Evolutionary conservation across 2,888 invertebrate species (phyloP), one percentile per base, ranked within the genome.

Genomic region (Sinopyrophorus schimmeli): DNA sequence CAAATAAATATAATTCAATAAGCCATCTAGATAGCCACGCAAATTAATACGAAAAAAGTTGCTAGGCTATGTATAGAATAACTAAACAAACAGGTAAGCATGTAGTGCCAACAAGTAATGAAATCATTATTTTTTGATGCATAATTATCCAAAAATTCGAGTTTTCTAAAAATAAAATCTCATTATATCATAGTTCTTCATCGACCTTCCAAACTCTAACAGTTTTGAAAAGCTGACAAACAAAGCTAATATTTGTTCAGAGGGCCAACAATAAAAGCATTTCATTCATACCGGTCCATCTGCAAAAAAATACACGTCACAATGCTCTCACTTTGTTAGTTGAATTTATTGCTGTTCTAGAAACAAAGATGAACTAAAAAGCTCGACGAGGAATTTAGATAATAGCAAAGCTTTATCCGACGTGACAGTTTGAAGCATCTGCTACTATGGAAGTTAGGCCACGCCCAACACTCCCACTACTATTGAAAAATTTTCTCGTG

Each of bases 161-260:
- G 14, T n/a, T n/a, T 3, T 32, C 10, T 43, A 5, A 27, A 55
- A 58, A 59, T 44, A 57, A 60, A 65, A 64, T 56, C 55, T 65
- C 62, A 64, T 64, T 64, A 65, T 55, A 44, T 53, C 3, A 38
- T 41, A 49, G 53, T 48, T 57, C 53, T 58, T 55, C 59, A 64
- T 63, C 65, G 61, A 62, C 61, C 58, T 58, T 55, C 54, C 51
- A 48, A 59, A 60, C 55, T 61, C 59, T 56, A 58, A 55, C 61
- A 63, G 62, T 64, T 64, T 65, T 64, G 55, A 66, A 67, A 66
- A 67, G 65, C 66, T 65, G 66, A 66, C 68, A 66, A 68, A 70
- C 69, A 70, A 70, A 71, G 70, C 69, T 65, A 70, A 70, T 71
- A 70, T 71, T 71, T 70, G 66, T 63, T 56, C 63, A 69, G 68